Evolutionary conservation across 2,113 vertebrate species (phyloP).

Genomic region (Camelus bactrianus): DNA sequence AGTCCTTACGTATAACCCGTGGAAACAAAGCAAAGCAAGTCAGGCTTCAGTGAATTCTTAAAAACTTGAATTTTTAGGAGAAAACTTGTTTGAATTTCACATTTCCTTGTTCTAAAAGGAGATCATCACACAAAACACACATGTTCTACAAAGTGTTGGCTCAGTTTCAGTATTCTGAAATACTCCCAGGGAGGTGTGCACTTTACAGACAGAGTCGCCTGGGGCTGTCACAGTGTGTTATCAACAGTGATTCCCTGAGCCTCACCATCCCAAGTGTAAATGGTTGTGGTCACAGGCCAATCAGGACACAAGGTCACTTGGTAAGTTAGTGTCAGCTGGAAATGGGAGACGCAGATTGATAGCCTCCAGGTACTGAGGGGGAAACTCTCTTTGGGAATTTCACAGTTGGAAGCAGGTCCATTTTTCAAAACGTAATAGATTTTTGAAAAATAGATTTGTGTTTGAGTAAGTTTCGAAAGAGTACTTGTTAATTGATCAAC

Average conservation of each 20-base stretch:
- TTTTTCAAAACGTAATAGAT: conserved; percentile 28
- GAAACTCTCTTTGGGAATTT: conserved; percentile 40
- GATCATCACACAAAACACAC: neutral
- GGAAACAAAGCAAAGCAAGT: conserved; percentile 38
- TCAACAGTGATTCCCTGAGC: neutral
- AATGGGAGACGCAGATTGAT: neutral
- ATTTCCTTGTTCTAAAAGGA: conserved; percentile 45
- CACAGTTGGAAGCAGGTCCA: conserved; percentile 3
- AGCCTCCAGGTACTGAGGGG: neutral
- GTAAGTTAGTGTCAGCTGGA: neutral
- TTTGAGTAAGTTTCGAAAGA: conserved; percentile 50
- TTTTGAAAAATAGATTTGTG: conserved; percentile 38
- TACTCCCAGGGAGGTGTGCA: neutral
- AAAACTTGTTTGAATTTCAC: neutral
- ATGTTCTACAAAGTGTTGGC: neutral
- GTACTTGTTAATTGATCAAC: conserved; percentile 42
- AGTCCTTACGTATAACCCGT: neutral
- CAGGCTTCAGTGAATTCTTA: neutral
- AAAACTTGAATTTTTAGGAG: conserved; percentile 13
- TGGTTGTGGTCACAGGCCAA: neutral
- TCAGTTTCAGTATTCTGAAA: neutral
- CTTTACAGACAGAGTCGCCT: neutral
- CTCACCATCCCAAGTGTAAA: neutral
- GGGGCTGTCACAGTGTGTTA: neutral
- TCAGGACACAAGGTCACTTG: conserved; percentile 1